Base-by-base conservation (phyloP, 2,888 invertebrate genomes). In the Drosophila hamatofila region DNA sequence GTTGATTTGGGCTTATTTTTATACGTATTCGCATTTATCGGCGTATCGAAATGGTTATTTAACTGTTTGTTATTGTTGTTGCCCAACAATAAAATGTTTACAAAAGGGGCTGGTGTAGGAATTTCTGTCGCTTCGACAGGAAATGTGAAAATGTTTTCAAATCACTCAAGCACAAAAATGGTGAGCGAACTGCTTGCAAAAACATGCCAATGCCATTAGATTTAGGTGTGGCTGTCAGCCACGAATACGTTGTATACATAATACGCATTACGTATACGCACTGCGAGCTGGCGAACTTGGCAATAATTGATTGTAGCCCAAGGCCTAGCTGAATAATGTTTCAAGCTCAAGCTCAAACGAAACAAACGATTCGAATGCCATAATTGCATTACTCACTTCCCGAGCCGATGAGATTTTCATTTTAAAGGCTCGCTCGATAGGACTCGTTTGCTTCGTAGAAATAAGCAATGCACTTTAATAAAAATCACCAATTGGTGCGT, bases 101-200 rank as follows among this genome's bases (percentile, higher is more conserved):
- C 30, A 44, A 21, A 30, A 16, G 56, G 5, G 56, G 42, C 21
- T n/a, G n/a, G 18, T 9, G n/a, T 8, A 9, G n/a, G 21, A 44
- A 44, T 59, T 61, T 48, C 35, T 51, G 49, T 44, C 58, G 61
- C 9, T 66, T 52, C 18, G 66, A 59, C 80, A 70, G 78, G 78
- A 78, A 81, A 75, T 78, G 73, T 74, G 80, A 85, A 76, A 77
- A 83, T 80, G 79, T 69, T 75, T 78, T 78, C 78, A 68, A 80
- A 67, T 78, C 80, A 75, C 44, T 78, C 67, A 75, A 75, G 74
- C 77, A 67, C 48, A 81, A 72, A 68, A 71, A 67, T 64, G 48
- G 41, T 39, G 44, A 33, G 9, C 21, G 30, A 44, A 44, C 25
- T 52, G 60, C 42, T 37, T 33, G 21, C 11, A 42, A 51, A 54